Conservation (phyloP, 2,888 invertebrate species). For the Thelaira solivaga region DNA sequence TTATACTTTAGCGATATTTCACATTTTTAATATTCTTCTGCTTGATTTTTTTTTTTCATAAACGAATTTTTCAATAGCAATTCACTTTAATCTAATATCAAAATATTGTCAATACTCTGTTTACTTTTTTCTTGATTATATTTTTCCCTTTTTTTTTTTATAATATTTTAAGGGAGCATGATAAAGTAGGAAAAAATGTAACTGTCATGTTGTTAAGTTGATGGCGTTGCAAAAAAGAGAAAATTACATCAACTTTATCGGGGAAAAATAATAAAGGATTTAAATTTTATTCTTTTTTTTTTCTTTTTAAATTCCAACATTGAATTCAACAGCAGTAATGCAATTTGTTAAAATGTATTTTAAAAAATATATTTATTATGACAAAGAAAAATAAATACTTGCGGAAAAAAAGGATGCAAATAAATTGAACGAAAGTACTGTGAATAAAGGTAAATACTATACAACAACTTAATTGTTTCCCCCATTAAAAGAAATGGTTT, state of each 20-base stretch:
- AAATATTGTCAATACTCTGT: conserved; percentile 52
- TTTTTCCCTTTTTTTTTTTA: too few relatives aligned
- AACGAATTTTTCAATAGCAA: conserved; percentile 5
- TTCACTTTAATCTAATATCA: conserved; percentile 58
- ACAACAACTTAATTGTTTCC: not conserved
- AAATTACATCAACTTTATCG: conserved; percentile 16
- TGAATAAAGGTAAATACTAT: conserved; percentile 18
- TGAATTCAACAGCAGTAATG: not conserved
- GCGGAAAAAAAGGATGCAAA: conserved; percentile 24
- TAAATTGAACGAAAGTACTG: conserved; percentile 40
- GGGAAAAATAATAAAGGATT: conserved; percentile 20
- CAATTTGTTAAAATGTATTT: conserved; percentile 32
- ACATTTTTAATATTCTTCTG: not conserved
- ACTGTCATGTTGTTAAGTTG: conserved; percentile 50
- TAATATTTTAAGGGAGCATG: not conserved
- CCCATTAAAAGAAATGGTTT: not conserved
- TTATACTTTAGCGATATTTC: conserved; percentile 21
- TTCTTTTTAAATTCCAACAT: too few relatives aligned
- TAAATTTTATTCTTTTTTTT: not conserved
- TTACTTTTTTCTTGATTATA: not conserved
- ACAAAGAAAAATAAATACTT: conserved; percentile 14
- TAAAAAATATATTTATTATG: not conserved
- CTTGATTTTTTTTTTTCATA: conserved; percentile 3
- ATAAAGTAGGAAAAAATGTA: conserved; percentile 31
- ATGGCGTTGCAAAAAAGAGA: conserved; percentile 10